phyloP scores from a whole-genome alignment of 2,113 vertebrate genomes.

The Miniopterus natalensis region DNA sequence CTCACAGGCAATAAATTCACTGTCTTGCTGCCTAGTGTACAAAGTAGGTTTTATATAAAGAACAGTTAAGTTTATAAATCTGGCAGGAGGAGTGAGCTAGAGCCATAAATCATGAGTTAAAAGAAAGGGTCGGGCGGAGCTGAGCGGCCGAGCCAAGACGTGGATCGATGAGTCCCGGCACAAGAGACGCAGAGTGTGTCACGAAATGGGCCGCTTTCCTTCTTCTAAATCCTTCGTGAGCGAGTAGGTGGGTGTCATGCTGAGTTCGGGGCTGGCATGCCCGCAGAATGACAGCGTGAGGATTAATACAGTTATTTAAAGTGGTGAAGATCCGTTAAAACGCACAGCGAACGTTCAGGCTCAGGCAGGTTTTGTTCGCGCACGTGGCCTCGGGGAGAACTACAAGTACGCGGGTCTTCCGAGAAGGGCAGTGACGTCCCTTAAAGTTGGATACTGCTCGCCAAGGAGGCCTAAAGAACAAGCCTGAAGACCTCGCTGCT shows the following conservation, averaged over 20 bases:
- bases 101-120: conserved; percentile 86
- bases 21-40: conserved; percentile 83
- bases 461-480: not conserved
- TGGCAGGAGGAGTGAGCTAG: conserved; percentile 82
- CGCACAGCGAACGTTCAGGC: too few relatives aligned
- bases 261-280: conserved; percentile 53
- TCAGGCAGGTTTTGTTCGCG: not conserved
- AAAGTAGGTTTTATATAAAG: conserved; percentile 84
- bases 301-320: conserved; percentile 49
- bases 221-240: conserved; percentile 53
- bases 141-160: conserved; percentile 81
- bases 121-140: conserved; percentile 80
- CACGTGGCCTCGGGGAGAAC: not conserved
- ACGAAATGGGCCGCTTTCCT: conserved; percentile 62
- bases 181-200: conserved; percentile 74
- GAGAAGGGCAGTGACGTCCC: not conserved
- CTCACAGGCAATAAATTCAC: conserved; percentile 89
- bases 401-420: not conserved
- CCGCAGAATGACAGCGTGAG: conserved; percentile 52
- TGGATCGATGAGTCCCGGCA: conserved; percentile 82
- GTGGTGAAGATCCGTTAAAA: not conserved
- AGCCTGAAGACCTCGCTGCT: not conserved
- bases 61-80: conserved; percentile 85
- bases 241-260: conserved; percentile 70
- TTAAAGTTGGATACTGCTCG: rapidly evolving